Evolutionary conservation across 2,888 invertebrate species (phyloP).

Genomic region (Orthosia cruda): DNA sequence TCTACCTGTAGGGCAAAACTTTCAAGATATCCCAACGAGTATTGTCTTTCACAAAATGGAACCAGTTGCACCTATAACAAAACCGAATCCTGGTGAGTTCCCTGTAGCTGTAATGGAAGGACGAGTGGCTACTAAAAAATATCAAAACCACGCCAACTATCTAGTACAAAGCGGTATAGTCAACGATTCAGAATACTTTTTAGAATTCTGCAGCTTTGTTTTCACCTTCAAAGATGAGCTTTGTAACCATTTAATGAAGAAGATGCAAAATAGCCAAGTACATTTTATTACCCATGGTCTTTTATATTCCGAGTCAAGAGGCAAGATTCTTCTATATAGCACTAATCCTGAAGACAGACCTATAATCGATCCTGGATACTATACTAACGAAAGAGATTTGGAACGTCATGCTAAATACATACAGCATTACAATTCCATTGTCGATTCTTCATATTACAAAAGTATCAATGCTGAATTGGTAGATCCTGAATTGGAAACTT

Average conservation of each 20-base stretch:
- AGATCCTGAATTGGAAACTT: constrained; percentile 54
- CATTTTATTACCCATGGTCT: constrained; percentile 55
- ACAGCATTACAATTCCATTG: constrained; percentile 68
- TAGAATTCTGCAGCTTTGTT: constrained; percentile 53
- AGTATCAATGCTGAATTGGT: constrained; percentile 76
- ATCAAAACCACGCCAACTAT: constrained; percentile 85
- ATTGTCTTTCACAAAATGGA: constrained; percentile 70
- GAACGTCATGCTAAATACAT: constrained; percentile 82
- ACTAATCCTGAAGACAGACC: constrained; percentile 91
- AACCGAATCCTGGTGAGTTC: constrained; percentile 72
- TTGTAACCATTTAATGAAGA: constrained; percentile 62
- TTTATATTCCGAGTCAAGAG: constrained; percentile 88
- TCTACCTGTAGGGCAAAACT: constrained; percentile 85
- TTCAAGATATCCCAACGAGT: constrained; percentile 84
- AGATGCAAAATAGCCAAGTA: constrained; percentile 44
- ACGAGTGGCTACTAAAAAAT: constrained; percentile 91
- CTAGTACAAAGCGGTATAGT: constrained; percentile 59
- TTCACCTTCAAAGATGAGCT: constrained; percentile 65
- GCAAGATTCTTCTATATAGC: constrained; percentile 89
- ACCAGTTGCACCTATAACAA: constrained; percentile 74
- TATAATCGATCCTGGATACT: constrained; percentile 91
- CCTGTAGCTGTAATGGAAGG: constrained; percentile 67
- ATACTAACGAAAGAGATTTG: constrained; percentile 88
- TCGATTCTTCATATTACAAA: constrained; percentile 84
- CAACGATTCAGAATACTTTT: constrained; percentile 32